Percentiles rank a stretch among this genome's conserved stretches.
These are phyloP conservation scores for Echinometra lucunter DNA, from an alignment of 53 echinoderm and acorn worm species.

Conservation along the genomic window DNA sequence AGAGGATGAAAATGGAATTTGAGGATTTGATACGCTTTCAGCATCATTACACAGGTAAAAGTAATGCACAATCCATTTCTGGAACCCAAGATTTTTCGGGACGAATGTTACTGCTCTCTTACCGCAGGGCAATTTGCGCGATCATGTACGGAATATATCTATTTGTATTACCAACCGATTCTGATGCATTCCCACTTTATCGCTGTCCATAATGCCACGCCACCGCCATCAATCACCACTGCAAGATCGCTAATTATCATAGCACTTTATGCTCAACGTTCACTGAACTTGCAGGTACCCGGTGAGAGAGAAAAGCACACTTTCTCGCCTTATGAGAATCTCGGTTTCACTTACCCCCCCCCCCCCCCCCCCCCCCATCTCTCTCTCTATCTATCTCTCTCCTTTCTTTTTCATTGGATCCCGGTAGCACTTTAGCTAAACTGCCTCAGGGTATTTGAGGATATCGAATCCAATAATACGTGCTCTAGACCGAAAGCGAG, in stretches of 20 bases:
- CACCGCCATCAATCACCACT: not conserved
- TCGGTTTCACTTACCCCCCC: not conserved
- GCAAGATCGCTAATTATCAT: not conserved
- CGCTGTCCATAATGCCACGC: not conserved
- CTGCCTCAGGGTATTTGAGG: conserved; percentile 48
- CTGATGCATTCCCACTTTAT: not conserved
- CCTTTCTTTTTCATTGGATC: not conserved
- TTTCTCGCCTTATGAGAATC: not conserved
- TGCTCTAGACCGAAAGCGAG: conserved; percentile 58
- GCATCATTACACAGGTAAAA: not conserved
- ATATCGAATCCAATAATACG: conserved; percentile 64
- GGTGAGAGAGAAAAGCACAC: not conserved
- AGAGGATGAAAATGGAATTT: not conserved
- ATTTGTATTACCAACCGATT: not conserved
- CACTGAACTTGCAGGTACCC: not conserved
- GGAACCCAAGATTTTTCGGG: not conserved
- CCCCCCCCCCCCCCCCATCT: no score
- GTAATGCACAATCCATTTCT: not conserved
- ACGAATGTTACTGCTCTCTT: not conserved
- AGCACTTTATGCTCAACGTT: not conserved
- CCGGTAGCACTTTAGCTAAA: conserved; percentile 58
- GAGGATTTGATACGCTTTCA: no score
- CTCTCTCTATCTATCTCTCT: no score
- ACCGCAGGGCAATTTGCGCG: not conserved
- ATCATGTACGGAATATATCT: no score